Evolutionary conservation across 2,888 invertebrate genomes (phyloP), one percentile per base, ranked within the genome.

Genomic region (Coleophora deauratella): DNA sequence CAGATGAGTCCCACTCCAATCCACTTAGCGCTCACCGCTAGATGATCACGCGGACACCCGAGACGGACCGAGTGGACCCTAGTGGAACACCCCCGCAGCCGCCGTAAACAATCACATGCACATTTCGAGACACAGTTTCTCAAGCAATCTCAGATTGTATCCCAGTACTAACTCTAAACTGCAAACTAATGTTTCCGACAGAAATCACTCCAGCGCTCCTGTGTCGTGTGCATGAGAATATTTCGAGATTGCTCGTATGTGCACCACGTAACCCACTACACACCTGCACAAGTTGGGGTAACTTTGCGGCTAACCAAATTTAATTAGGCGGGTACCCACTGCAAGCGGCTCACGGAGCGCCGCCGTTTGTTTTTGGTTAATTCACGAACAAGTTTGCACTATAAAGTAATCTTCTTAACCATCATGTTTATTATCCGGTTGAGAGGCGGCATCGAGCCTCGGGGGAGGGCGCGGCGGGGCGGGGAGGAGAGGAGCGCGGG

Each of bases 1-100:
- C 82, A 82, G 82, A 84, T 81, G 84, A 77, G 72, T 78, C 77
- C 77, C 75, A 66, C 79, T 77, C 69, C 84, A 84, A 84, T 84
- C 81, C 82, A 84, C 84, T 84, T 82, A 84, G 80, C 67, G 71
- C 21, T 21, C 21, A 21, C 68, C 62, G 62, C 70, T 71, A 72
- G 76, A 73, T 72, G 75, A 73, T 76, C 72, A 68, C 28, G 31
- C 9, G 4, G 3, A 21, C 21, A 21, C 21, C 3, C 21, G 21
- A 6, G 6, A 21, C 21, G 21, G 21, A 4, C 21, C 3, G 21
- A 21, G 21, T 21, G n/a, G n/a, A n/a, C 47, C 58, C 55, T 53
- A 55, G 59, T 41, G 38, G 38, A 32, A 43, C 41, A 46, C 46
- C 44, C 34, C 41, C 37, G 45, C 41, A 37, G 38, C 37, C 21